Conservation (phyloP, 92 coral and sea anemone species). For the Metridium senile region DNA sequence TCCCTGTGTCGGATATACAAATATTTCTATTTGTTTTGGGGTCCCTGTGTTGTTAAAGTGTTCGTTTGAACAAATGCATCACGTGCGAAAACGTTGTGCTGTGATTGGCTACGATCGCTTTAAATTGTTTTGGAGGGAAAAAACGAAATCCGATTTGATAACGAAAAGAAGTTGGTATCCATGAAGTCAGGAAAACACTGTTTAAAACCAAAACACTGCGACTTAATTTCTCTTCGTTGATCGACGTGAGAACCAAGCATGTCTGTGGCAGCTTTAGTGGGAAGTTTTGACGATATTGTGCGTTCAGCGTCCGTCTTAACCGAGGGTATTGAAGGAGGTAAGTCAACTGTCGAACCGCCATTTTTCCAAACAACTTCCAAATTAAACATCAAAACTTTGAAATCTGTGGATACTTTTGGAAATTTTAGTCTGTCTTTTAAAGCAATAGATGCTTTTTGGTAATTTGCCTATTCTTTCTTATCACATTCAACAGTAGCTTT, state of each 20-base stretch:
- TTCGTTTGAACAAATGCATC: constrained; percentile 1
- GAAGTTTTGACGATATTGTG: constrained; percentile 88
- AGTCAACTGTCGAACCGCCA: constrained; percentile 23
- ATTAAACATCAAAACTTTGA: background rate
- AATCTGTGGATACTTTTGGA: background rate
- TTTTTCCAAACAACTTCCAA: constrained; percentile 6
- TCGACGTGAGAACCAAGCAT: constrained; percentile 42
- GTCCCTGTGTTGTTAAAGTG: constrained; percentile 12
- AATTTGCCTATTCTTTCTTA: too few species aligned
- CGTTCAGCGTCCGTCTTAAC: constrained; percentile 88
- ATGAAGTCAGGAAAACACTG: constrained; percentile 10
- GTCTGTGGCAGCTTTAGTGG: constrained; percentile 86
- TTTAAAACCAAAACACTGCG: background rate
- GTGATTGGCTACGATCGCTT: constrained; percentile 75
- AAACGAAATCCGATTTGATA: constrained; percentile 61
- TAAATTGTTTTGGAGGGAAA: constrained; percentile 91
- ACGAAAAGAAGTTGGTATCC: constrained; percentile 59
- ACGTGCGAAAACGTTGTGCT: constrained; percentile 39
- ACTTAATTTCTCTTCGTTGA: constrained; percentile 1
- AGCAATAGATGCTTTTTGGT: background rate
- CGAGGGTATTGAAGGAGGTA: constrained; percentile 99
- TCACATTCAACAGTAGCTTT: background rate
- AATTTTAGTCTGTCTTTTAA: background rate
- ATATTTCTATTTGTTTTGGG: background rate
- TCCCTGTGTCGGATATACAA: background rate